A percentile compares a stretch with the other conserved stretches of the same genome.
These are phyloP conservation scores for Drosophila parvula DNA, from an alignment of 1,140 invertebrate species.

Conservation along the genomic window DNA sequence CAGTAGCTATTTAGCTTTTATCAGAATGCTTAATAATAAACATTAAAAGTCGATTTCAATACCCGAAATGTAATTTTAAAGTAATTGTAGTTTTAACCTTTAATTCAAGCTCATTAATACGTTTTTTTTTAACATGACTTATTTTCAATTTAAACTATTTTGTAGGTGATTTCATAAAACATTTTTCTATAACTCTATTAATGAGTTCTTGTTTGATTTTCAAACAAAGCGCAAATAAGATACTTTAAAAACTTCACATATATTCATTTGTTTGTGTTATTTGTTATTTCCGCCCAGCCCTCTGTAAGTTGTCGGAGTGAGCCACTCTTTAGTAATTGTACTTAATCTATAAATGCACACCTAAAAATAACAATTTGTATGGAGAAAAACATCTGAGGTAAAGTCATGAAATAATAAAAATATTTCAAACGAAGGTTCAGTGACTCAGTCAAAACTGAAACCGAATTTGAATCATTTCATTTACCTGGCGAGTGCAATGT, in stretches of 20 bases:
- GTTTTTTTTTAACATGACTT: background rate
- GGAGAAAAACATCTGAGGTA: background rate
- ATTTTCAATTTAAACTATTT: background rate
- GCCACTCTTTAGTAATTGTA: conserved; percentile 2
- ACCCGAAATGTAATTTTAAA: background rate
- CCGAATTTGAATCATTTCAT: background rate
- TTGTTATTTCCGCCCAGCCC: conserved; percentile 3
- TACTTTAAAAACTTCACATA: background rate
- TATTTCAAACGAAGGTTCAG: conserved; percentile 11
- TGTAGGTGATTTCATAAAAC: background rate
- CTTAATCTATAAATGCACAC: background rate
- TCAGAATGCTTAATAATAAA: too few relatives aligned
- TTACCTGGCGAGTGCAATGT: background rate
- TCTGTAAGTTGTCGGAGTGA: conserved; percentile 15
- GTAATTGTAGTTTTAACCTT: background rate
- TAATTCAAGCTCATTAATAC: background rate
- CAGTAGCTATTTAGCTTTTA: too few relatives aligned
- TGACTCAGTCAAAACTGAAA: conserved; percentile 32
- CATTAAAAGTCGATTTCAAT: background rate
- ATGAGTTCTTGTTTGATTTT: background rate
- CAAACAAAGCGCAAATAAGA: background rate
- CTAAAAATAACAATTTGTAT: conserved; percentile 17
- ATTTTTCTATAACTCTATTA: too few relatives aligned
- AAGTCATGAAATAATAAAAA: background rate
- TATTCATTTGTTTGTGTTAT: background rate